Conservation (phyloP, 2,888 invertebrate species). For the Nomada lathburiana region DNA sequence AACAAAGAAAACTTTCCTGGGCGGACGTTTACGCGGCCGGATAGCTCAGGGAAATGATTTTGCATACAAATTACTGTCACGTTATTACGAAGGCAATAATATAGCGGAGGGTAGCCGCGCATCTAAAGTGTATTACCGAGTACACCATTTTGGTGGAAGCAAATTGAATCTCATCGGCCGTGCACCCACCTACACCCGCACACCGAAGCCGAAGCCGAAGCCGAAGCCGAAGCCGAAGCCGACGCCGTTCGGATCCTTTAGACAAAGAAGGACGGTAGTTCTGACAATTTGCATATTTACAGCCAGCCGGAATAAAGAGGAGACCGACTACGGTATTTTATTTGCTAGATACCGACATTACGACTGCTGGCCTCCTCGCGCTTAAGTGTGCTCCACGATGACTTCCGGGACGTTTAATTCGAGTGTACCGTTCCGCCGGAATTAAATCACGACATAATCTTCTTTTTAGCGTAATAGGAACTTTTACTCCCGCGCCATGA, state of each 20-base stretch:
- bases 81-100: slow-evolving; percentile 74
- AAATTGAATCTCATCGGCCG: slow-evolving; percentile 78
- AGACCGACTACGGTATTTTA: slow-evolving; percentile 67
- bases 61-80: slow-evolving; percentile 74
- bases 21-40: slow-evolving; percentile 61
- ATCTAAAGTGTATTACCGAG: slow-evolving; percentile 75
- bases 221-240: slow-evolving; percentile 28
- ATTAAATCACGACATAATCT: slow-evolving; percentile 54
- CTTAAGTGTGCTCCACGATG: slow-evolving; percentile 41
- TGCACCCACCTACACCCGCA: slow-evolving; percentile 25
- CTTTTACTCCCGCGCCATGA: slow-evolving; percentile 1
- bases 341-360: slow-evolving; percentile 71
- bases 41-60: slow-evolving; percentile 72
- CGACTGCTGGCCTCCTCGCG: slow-evolving; percentile 54
- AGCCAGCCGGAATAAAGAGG: slow-evolving; percentile 69
- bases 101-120: slow-evolving; percentile 67
- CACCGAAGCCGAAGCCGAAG: too few relatives aligned
- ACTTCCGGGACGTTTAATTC: slow-evolving; percentile 60
- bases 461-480: slow-evolving; percentile 51
- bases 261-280: slow-evolving; percentile 70
- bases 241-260: slow-evolving; percentile 61
- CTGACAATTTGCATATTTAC: slow-evolving; percentile 77
- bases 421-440: slow-evolving; percentile 39
- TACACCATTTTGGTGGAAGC: slow-evolving; percentile 76
- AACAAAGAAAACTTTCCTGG: slow-evolving; percentile 66